phyloP scores from a whole-genome alignment of 2,113 vertebrate genomes.

The Glareola pratincola region DNA sequence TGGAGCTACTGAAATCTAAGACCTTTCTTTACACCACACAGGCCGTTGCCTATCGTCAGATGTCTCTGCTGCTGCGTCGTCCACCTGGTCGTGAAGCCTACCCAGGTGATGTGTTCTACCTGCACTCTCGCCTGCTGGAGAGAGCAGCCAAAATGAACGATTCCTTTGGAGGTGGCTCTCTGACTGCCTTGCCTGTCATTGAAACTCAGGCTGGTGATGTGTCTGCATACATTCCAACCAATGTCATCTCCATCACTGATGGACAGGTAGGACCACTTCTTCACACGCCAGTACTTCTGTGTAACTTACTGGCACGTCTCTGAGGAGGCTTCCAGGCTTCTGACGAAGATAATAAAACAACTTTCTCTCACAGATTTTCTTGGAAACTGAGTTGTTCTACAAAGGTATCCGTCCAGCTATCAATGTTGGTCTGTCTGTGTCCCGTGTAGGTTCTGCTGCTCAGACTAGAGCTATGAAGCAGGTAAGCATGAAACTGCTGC shows the following conservation, averaged over 20 bases:
- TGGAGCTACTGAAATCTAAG: background rate
- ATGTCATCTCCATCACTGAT: slow-evolving; percentile 98
- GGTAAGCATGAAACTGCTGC: slow-evolving; percentile 63
- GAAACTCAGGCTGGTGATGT: slow-evolving; percentile 99
- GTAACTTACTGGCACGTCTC: background rate
- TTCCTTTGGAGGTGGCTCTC: slow-evolving; percentile 92
- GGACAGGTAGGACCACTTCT: slow-evolving; percentile 81
- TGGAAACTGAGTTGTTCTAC: slow-evolving; percentile 99
- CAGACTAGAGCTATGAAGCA: slow-evolving; percentile 99
- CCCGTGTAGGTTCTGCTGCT: slow-evolving; percentile 96
- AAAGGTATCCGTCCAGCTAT: slow-evolving; percentile 98
- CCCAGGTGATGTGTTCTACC: slow-evolving; percentile 96
- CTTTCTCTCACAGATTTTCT: slow-evolving; percentile 84
- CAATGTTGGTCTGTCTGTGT: slow-evolving; percentile 98
- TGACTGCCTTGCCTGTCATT: slow-evolving; percentile 96
- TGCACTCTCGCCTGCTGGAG: slow-evolving; percentile 96
- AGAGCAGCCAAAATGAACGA: slow-evolving; percentile 99
- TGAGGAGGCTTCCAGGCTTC: background rate
- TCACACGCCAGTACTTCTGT: fast-evolving
- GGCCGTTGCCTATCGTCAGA: slow-evolving; percentile 98
- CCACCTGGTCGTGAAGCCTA: slow-evolving; percentile 97
- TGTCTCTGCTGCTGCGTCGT: slow-evolving; percentile 96
- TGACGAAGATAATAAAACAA: background rate
- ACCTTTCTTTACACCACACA: background rate
- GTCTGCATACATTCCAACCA: slow-evolving; percentile 99